Evolutionary conservation across 1,140 invertebrate species (phyloP).

Genomic region (Episyrphus balteatus): DNA sequence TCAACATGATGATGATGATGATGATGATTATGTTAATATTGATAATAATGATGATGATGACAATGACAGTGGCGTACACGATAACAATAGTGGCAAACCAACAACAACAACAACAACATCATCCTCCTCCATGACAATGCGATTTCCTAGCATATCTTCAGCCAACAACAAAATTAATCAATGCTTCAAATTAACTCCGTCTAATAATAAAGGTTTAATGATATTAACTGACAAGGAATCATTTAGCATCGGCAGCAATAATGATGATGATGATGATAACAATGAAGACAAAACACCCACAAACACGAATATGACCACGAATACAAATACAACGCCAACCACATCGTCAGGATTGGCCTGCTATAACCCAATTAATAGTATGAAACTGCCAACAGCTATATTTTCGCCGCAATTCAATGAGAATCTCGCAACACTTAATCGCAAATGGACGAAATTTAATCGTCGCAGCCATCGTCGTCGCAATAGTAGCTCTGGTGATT

Average conservation of each 20-base stretch:
- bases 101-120: conserved; percentile 5
- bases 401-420: conserved; percentile 25
- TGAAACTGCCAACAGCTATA: neutral
- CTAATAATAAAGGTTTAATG: no score
- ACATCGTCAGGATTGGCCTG: neutral
- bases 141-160: no score
- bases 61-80: neutral
- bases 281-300: conserved; percentile 1
- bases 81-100: neutral
- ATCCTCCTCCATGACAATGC: no score
- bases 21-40: no score
- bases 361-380: neutral
- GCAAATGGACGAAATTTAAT: conserved; percentile 31
- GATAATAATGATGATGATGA: neutral
- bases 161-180: no score
- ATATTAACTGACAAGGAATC: no score
- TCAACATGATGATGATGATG: neutral
- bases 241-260: neutral
- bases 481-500: conserved; percentile 34
- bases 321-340: neutral
- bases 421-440: conserved; percentile 27
- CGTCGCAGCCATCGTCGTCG: conserved; percentile 20
- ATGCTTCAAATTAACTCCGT: no score
- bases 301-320: conserved; percentile 2
- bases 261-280: conserved; percentile 11